Evolutionary conservation across 1,140 invertebrate species (phyloP).

Genomic region (Anadara kagoshimensis): DNA sequence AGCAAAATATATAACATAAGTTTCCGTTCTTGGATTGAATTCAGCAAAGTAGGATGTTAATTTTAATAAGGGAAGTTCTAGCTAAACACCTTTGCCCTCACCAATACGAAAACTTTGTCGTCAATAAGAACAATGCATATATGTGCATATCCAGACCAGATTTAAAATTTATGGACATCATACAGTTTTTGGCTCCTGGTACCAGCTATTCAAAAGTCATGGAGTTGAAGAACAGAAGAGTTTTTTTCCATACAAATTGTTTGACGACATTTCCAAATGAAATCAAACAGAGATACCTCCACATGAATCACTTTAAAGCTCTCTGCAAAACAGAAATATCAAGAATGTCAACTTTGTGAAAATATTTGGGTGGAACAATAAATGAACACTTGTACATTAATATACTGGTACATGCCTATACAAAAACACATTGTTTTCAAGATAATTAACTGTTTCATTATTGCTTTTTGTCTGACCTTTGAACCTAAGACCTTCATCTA

Average conservation of each 20-base stretch:
- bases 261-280: constrained; percentile 14
- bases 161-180: constrained; percentile 33
- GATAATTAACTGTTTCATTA: too few species aligned
- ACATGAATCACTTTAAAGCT: constrained; percentile 31
- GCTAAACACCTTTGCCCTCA: constrained; percentile 28
- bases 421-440: too few species aligned
- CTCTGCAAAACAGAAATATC: constrained; percentile 31
- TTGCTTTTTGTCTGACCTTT: too few species aligned
- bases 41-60: constrained; percentile 41
- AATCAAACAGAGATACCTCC: constrained; percentile 13
- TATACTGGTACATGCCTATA: too few species aligned
- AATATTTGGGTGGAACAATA: constrained; percentile 31
- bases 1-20: constrained; percentile 10
- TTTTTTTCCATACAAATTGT: constrained; percentile 40
- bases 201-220: constrained; percentile 34
- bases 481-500: too few species aligned
- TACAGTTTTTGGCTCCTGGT: constrained; percentile 43
- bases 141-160: constrained; percentile 20
- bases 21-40: constrained; percentile 37
- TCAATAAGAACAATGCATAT: constrained; percentile 30
- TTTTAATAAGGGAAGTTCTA: constrained; percentile 25
- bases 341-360: constrained; percentile 33
- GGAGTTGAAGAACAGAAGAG: constrained; percentile 39
- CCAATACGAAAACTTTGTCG: constrained; percentile 20
- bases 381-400: constrained; percentile 37